phyloP scores from a whole-genome alignment of 1,140 invertebrate species.

The Drosophila sechellia region DNA sequence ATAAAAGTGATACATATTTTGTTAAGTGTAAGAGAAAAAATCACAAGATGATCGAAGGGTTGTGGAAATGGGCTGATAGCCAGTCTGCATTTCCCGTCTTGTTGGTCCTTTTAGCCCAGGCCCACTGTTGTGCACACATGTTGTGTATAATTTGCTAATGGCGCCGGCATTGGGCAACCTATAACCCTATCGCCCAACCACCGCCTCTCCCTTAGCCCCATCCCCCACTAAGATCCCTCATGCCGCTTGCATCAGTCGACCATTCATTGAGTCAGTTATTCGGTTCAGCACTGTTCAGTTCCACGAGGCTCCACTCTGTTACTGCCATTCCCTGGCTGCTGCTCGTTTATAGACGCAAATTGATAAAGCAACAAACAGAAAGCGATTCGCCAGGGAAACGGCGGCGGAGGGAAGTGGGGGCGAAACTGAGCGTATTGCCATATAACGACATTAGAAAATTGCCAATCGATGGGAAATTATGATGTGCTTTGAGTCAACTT shows the following conservation, averaged over 20 bases:
- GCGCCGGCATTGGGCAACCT: slow-evolving; percentile 38
- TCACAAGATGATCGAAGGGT: slow-evolving; percentile 7
- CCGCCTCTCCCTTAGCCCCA: not conserved
- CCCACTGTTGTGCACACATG: slow-evolving; percentile 53
- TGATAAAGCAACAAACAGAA: slow-evolving; percentile 48
- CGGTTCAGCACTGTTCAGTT: slow-evolving; percentile 3
- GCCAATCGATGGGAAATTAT: slow-evolving; percentile 69
- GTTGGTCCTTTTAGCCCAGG: not conserved
- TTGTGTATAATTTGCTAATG: slow-evolving; percentile 80
- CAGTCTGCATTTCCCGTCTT: slow-evolving; percentile 2
- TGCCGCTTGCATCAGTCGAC: slow-evolving; percentile 10
- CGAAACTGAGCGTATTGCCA: not conserved
- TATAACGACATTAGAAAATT: slow-evolving; percentile 65
- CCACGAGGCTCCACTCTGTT: slow-evolving; percentile 11
- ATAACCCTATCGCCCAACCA: not conserved
- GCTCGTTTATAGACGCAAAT: slow-evolving; percentile 40
- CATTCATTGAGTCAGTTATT: slow-evolving; percentile 32
- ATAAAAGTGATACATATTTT: not conserved
- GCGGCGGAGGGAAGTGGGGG: not conserved
- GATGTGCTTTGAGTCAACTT: slow-evolving; percentile 53
- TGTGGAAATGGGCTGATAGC: not conserved
- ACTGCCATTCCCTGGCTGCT: slow-evolving; percentile 16
- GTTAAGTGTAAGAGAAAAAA: slow-evolving; percentile 2
- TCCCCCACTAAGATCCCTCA: not conserved
- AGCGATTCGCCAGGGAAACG: slow-evolving; percentile 12